These are phyloP conservation scores for Entomyzon cyanotis DNA, from an alignment of 2,113 vertebrate genomes.

Conservation along the genomic window DNA sequence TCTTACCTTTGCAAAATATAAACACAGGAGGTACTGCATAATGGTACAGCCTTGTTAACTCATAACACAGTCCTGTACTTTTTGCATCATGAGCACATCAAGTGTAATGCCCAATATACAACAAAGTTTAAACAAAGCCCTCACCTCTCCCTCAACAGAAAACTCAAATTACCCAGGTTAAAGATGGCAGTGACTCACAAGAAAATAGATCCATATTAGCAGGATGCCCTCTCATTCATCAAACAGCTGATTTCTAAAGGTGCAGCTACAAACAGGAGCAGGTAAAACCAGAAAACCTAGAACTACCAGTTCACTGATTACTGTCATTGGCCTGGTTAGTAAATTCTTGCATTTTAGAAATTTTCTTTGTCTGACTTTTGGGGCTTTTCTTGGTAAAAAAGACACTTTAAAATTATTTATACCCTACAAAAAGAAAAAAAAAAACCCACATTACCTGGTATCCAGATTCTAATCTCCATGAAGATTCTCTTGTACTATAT, in stretches of 20 bases:
- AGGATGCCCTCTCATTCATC: neutral
- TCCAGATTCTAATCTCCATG: conserved; percentile 83
- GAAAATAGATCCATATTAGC: neutral
- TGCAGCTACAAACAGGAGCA: neutral
- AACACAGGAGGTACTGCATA: neutral
- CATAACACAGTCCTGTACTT: neutral
- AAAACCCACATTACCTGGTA: conserved; percentile 81
- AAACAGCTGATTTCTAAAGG: neutral
- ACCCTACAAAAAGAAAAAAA: conserved; percentile 6
- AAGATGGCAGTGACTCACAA: neutral
- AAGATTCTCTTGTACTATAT: conserved; percentile 78
- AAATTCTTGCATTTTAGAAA: neutral
- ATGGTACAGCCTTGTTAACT: neutral
- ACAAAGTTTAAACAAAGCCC: neutral
- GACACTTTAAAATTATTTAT: neutral
- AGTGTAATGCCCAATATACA: fast-evolving
- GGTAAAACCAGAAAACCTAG: neutral
- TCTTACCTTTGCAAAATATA: neutral
- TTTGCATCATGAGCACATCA: neutral
- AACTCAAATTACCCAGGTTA: neutral
- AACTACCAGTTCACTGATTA: neutral
- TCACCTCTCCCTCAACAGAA: neutral
- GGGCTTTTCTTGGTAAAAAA: neutral
- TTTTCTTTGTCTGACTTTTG: neutral
- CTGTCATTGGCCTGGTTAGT: neutral